Percentiles rank a stretch among this genome's conserved stretches.
Evolutionary conservation across 2,797 vertebrate species (phyloP).

Genomic region (Pangasius larnaudii): DNA sequence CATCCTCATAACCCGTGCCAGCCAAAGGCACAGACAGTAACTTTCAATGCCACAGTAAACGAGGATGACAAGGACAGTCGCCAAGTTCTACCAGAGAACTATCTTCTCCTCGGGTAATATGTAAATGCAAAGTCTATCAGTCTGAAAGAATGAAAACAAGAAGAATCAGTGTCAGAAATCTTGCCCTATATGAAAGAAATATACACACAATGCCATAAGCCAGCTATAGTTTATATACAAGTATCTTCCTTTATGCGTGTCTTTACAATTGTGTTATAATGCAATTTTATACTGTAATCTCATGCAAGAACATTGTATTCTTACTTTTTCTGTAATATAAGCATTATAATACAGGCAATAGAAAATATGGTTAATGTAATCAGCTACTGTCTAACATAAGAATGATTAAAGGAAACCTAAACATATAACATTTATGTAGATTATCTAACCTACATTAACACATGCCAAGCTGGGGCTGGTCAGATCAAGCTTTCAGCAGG

Average conservation of each 20-base stretch:
- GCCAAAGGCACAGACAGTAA: constrained; percentile 18
- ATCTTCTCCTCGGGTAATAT: not conserved
- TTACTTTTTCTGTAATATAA: not conserved
- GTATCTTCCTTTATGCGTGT: not conserved
- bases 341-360: not conserved
- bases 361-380: not conserved
- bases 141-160: constrained; percentile 33
- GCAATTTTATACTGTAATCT: not conserved
- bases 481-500: not conserved
- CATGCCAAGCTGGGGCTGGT: not conserved
- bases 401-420: not conserved
- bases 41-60: constrained; percentile 22
- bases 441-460: not conserved
- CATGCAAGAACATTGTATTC: not conserved
- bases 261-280: not conserved
- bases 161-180: not conserved
- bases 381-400: not conserved
- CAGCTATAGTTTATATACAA: not conserved
- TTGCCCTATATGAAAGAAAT: not conserved
- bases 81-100: constrained; percentile 6
- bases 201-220: not conserved
- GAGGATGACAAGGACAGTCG: not conserved
- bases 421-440: not conserved
- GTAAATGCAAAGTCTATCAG: not conserved
- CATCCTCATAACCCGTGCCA: constrained; percentile 59